These are phyloP conservation scores for Oncorhynchus keta DNA, from an alignment of 2,113 vertebrate genomes.

Conservation along the genomic window DNA sequence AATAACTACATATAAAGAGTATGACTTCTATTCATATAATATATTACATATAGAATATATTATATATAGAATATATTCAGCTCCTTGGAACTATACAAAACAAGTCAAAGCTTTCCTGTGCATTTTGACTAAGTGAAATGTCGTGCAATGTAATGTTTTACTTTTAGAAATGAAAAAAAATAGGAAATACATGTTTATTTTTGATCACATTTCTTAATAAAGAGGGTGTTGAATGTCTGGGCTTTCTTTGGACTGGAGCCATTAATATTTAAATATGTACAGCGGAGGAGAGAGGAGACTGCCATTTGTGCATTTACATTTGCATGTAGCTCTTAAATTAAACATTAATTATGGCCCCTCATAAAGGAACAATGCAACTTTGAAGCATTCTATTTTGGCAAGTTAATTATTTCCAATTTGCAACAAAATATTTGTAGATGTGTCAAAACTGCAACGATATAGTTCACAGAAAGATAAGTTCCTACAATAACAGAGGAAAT, in stretches of 20 bases:
- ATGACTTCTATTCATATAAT: background rate
- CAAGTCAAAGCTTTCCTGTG: constrained; percentile 5
- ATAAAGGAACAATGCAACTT: constrained; percentile 59
- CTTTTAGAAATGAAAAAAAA: constrained; percentile 48
- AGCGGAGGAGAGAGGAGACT: constrained; percentile 52
- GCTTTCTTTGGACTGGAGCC: constrained; percentile 53
- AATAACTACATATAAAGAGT: background rate
- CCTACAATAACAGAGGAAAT: constrained; percentile 6
- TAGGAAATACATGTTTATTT: constrained; percentile 41
- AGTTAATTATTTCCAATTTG: constrained; percentile 68
- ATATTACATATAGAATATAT: background rate
- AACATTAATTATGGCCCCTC: constrained; percentile 63
- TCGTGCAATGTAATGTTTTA: constrained; percentile 29
- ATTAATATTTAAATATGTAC: constrained; percentile 67
- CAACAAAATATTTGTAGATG: constrained; percentile 56
- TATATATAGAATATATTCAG: background rate
- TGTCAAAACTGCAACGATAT: constrained; percentile 40
- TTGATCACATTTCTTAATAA: constrained; percentile 45
- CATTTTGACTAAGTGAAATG: constrained; percentile 11
- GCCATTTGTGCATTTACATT: constrained; percentile 59
- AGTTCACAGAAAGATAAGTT: constrained; percentile 12
- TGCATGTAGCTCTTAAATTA: constrained; percentile 67
- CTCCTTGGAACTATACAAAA: background rate
- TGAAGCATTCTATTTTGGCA: constrained; percentile 47
- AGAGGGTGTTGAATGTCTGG: constrained; percentile 51